These are phyloP conservation scores for Morphnarchus princeps DNA, from an alignment of 2,113 vertebrate genomes.

Conservation along the genomic window DNA sequence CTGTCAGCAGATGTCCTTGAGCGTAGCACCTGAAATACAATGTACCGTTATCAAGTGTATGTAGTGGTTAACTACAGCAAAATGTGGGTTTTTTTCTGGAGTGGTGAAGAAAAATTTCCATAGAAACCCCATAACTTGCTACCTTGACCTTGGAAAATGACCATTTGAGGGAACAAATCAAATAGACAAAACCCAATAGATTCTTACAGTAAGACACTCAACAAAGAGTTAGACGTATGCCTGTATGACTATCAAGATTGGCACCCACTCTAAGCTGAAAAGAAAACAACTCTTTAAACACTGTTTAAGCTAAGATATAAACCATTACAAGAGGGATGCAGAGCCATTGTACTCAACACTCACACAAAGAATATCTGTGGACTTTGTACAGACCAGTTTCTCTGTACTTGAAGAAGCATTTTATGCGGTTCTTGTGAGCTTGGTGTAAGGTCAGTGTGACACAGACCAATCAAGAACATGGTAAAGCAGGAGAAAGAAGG, in stretches of 20 bases:
- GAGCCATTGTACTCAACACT: not conserved
- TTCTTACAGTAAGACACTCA: not conserved
- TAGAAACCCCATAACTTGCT: not conserved
- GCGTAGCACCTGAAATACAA: not conserved
- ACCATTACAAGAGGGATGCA: not conserved
- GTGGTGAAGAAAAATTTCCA: constrained; percentile 5
- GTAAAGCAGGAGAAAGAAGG: not conserved
- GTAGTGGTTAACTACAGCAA: not conserved
- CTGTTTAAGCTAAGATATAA: constrained; percentile 1
- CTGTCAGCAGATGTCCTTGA: constrained; percentile 46
- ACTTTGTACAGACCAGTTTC: not conserved
- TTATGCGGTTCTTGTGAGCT: not conserved
- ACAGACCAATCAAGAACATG: not conserved
- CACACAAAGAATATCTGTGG: not conserved
- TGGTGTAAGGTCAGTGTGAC: not conserved
- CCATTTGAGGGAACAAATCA: not conserved
- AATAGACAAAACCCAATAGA: not conserved
- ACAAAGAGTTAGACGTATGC: constrained; percentile 25
- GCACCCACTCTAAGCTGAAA: constrained; percentile 19
- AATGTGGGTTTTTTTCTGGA: not conserved
- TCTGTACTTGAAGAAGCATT: not conserved
- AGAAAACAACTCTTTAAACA: constrained; percentile 5
- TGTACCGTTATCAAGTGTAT: not conserved
- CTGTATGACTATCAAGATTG: not conserved
- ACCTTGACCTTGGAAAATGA: constrained; percentile 49